These are phyloP conservation scores for Epinephelus malabaricus DNA, from an alignment of 2,797 vertebrate species.

Conservation along the genomic window DNA sequence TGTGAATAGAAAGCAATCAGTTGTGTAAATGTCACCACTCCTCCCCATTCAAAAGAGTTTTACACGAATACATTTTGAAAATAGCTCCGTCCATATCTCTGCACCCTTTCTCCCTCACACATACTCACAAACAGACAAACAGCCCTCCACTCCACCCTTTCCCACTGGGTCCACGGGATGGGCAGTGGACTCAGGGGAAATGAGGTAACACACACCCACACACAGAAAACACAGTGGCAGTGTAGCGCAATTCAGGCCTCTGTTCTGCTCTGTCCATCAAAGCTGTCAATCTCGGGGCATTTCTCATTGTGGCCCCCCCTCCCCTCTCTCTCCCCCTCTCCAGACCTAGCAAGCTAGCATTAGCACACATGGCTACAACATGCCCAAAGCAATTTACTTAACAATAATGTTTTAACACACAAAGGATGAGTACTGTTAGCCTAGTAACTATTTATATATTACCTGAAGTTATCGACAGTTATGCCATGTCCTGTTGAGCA, in stretches of 20 bases:
- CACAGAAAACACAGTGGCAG: constrained; percentile 42
- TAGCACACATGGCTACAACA: too few species aligned
- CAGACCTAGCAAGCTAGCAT: constrained; percentile 63
- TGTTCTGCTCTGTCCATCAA: constrained; percentile 79
- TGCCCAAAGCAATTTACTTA: too few species aligned
- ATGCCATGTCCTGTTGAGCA: too few species aligned
- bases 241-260: constrained; percentile 67
- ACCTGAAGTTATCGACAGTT: too few species aligned
- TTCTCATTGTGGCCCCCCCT: constrained; percentile 68
- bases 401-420: too few species aligned
- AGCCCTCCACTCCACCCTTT: constrained; percentile 77
- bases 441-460: too few species aligned
- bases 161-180: constrained; percentile 78
- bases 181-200: constrained; percentile 78
- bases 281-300: constrained; percentile 80
- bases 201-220: constrained; percentile 70
- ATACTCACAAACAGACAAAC: constrained; percentile 71
- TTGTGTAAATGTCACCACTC: too few species aligned
- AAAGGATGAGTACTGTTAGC: too few species aligned
- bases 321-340: constrained; percentile 4
- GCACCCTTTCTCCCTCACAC: constrained; percentile 48
- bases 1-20: too few species aligned
- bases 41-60: too few species aligned
- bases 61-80: constrained; percentile 56
- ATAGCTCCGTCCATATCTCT: constrained; percentile 65